Evolutionary conservation across 2,113 vertebrate genomes (phyloP).

Genomic region (Dryoscopus gambensis): DNA sequence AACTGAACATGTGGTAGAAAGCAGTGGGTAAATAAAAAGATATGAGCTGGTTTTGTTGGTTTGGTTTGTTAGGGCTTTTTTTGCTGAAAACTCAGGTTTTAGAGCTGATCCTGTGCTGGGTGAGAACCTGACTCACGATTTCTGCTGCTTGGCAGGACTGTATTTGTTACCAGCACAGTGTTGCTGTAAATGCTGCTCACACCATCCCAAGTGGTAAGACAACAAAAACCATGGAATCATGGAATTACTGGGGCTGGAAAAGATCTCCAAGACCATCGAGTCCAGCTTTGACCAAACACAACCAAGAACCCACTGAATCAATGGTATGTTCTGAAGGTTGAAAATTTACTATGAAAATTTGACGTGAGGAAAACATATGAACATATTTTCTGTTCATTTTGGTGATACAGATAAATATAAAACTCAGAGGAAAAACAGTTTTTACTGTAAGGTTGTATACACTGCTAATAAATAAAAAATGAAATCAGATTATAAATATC

Average conservation of each 20-base stretch:
- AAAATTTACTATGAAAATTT: neutral
- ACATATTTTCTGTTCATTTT: neutral
- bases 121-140: neutral
- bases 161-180: neutral
- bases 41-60: neutral
- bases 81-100: neutral
- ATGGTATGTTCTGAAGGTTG: neutral
- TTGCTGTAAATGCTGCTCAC: neutral
- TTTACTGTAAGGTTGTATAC: neutral
- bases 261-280: neutral
- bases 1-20: neutral
- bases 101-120: neutral
- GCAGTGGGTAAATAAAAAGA: neutral
- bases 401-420: neutral
- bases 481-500: neutral
- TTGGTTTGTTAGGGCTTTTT: neutral
- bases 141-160: neutral
- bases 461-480: neutral
- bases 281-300: neutral
- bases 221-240: accelerated
- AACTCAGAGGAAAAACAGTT: neutral
- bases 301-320: neutral
- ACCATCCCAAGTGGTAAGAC: neutral
- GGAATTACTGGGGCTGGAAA: neutral
- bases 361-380: neutral